A percentile compares a stretch with the other conserved stretches of the same genome.
phyloP scores from a whole-genome alignment of 2,888 invertebrate species.

The Zelleria hepariella region DNA sequence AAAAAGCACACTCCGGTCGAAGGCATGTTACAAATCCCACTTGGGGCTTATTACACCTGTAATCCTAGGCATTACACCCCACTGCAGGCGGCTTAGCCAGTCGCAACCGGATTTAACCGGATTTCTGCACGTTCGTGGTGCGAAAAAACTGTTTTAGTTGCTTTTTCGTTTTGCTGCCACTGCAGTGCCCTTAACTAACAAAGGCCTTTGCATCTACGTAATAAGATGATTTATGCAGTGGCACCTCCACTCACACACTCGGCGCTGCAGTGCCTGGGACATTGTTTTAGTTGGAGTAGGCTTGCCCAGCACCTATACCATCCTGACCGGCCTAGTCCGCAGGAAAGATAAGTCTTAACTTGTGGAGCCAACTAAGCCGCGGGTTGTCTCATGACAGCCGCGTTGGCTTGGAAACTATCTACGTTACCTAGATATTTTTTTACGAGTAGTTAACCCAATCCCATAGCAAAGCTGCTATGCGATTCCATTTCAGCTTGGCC shows the following conservation, averaged over 20 bases:
- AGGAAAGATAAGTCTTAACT: too few relatives aligned
- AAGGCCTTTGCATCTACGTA: not conserved
- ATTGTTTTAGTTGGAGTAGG: not conserved
- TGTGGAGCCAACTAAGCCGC: too few relatives aligned
- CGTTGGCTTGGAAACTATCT: too few relatives aligned
- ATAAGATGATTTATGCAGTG: not conserved
- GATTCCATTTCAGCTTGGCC: too few relatives aligned
- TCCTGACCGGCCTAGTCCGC: too few relatives aligned
- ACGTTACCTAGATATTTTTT: too few relatives aligned
- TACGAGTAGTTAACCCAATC: too few relatives aligned
- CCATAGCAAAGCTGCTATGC: too few relatives aligned
- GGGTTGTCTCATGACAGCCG: too few relatives aligned
- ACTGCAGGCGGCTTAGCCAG: constrained; percentile 14
- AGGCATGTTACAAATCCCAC: not conserved
- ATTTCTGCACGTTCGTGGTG: constrained; percentile 9
- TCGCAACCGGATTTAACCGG: constrained; percentile 22
- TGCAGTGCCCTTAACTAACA: not conserved
- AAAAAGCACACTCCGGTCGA: not conserved
- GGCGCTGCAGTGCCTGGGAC: not conserved
- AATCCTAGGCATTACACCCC: constrained; percentile 24
- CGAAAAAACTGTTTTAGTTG: not conserved
- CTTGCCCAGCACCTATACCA: too few relatives aligned
- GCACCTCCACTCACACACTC: not conserved
- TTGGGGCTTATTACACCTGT: constrained; percentile 9
- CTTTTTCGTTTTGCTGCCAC: not conserved